Evolutionary conservation across 2,888 invertebrate species (phyloP), one percentile per base, ranked within the genome.

Genomic region (Rhimphoctona megacephalus): DNA sequence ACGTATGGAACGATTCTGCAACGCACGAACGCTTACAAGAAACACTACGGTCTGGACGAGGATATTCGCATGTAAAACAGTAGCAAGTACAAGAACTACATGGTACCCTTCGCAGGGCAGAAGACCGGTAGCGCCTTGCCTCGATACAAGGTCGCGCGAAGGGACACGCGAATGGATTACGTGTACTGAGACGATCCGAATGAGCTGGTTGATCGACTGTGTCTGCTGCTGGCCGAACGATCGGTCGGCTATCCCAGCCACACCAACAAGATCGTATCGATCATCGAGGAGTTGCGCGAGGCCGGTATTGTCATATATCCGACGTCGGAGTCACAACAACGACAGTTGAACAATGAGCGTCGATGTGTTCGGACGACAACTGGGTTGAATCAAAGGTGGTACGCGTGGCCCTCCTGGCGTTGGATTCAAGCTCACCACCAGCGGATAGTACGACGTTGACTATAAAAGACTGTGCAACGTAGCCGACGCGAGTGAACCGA

Each of bases 131-230:
- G 69, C 61, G 70, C n/a, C 43, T 70, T 81, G 43, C 80, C 79
- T 3, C 69, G 61, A 69, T 79, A 82, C 39, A 85, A 85, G 49
- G 57, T 82, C n/a, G 81, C 82, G 17, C 19, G 83, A 43, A 69
- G 52, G 76, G 52, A 77, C n/a, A 83, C 81, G 11, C 52, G 49
- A 78, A n/a, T n/a, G n/a, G n/a, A n/a, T n/a, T n/a, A n/a, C n/a
- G n/a, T n/a, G n/a, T n/a, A n/a, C n/a, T n/a, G 85, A 64, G 80
- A 83, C 49, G 69, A 85, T 54, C 83, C 85, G 6, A 85, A 83
- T 25, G 87, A 87, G 49, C 79, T 87, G 22, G 83, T 87, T 4
- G 81, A 87, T 74, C 54, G 81, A 74, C 57, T 81, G 57, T 64
- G 81, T 25, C 52, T 81, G 69, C 74, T 87, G 43, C 33, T 87